Evolutionary conservation across 2,797 vertebrate species (phyloP), one percentile per base, ranked within the genome.

Genomic region (Arctocebus calabarensis): DNA sequence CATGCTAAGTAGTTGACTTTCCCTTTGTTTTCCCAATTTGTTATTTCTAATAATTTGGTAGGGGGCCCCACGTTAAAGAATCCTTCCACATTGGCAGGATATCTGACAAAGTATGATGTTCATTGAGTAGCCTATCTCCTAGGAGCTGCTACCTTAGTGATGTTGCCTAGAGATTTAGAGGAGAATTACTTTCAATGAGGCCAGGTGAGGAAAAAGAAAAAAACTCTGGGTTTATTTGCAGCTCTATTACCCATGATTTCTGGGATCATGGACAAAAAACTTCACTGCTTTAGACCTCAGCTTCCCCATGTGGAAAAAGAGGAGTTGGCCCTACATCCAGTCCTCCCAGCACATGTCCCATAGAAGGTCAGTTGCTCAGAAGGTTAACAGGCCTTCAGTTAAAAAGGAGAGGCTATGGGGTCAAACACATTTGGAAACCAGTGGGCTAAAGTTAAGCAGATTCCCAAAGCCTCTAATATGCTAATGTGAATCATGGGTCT

Each of bases 1-100:
- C 25, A 66, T 57, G 52, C 81, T 77, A 79, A 73, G 40, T 59
- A 23, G 45, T 34, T 85, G 70, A 55, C 37, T 79, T 93, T 62
- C 22, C 57, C 84, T 97, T 90, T 81, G 64, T 84, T 87, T 62
- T 84, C 62, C 34, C 57, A 57, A 43, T 94, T 85, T 94, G 82
- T 82, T 91, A 73, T 52, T 81, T 85, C 68, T 88, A 45, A 88
- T 92, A 37, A 61, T 57, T 48, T 75, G 52, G 45, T 77, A 40
- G 48, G 19, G 27, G 32, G 17, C 37, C 68, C 37, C 25, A 32
- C 64, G 37, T 19, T 29, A 34, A 52, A 82, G 37, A 55, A 81
- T 70, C 37, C 29, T 79, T 77, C 23, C 3, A 1, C 27, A 52
- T n/a, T 57, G 55, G 32, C 62, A 32, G 82, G 45, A 27, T 64